Evolutionary conservation across 2,113 vertebrate genomes (phyloP).

Genomic region (Pantherophis guttatus): DNA sequence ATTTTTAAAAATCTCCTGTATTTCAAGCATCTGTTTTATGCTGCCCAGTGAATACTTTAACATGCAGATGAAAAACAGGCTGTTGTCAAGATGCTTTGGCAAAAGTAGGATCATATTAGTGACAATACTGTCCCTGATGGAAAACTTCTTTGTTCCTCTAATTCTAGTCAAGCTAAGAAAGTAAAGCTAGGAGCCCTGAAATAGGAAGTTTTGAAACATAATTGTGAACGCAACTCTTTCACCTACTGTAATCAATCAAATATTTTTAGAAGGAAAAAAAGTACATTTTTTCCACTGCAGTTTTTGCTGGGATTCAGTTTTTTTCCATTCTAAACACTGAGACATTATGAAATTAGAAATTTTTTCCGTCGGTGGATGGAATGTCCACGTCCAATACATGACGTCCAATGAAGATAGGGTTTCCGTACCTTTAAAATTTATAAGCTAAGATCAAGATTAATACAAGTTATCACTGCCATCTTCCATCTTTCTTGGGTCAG

Average conservation of each 20-base stretch:
- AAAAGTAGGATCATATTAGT: not conserved
- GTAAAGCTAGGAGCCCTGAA: not conserved
- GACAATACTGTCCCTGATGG: not conserved
- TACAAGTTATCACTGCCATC: not conserved
- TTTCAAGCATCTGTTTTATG: not conserved
- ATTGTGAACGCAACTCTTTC: not conserved
- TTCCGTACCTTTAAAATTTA: constrained; percentile 13
- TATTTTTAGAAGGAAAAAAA: constrained; percentile 38
- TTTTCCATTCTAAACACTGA: constrained; percentile 45
- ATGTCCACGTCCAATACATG: not conserved
- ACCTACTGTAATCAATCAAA: constrained; percentile 18
- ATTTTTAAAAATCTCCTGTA: not conserved
- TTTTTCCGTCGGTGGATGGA: constrained; percentile 28
- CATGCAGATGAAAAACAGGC: not conserved
- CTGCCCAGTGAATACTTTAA: not conserved
- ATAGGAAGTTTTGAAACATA: not conserved
- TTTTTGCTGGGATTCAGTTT: constrained; percentile 44
- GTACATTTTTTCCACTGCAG: constrained; percentile 38
- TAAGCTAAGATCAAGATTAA: not conserved
- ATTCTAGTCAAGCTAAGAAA: constrained; percentile 27
- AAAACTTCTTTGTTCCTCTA: not conserved
- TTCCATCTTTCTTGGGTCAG: not conserved
- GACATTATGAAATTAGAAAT: constrained; percentile 31
- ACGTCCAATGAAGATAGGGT: too few relatives aligned
- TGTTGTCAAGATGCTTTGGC: not conserved